These are phyloP conservation scores for Halichoerus grypus DNA, from an alignment of 2,113 vertebrate genomes.

Conservation along the genomic window DNA sequence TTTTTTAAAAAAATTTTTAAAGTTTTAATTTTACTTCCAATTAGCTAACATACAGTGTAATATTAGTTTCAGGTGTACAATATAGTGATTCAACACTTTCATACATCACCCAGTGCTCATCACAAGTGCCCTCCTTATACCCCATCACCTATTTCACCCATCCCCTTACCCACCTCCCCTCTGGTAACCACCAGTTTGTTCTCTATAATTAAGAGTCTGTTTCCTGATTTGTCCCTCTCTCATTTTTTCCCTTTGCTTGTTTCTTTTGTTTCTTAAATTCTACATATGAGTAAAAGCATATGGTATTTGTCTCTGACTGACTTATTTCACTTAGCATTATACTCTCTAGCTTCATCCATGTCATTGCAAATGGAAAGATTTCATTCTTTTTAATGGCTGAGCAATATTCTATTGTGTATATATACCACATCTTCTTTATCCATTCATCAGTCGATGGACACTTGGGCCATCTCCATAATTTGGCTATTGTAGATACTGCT, in stretches of 20 bases:
- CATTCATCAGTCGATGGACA: neutral
- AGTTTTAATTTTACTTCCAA: neutral
- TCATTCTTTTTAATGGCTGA: neutral
- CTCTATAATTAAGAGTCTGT: neutral
- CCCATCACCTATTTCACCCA: neutral
- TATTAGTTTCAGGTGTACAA: neutral
- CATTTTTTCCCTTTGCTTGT: neutral
- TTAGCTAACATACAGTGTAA: neutral
- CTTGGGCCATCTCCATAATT: neutral
- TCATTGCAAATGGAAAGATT: neutral
- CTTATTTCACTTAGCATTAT: neutral
- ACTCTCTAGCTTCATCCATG: neutral
- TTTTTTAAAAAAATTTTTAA: neutral
- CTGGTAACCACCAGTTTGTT: neutral
- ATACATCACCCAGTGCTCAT: neutral
- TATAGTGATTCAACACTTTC: neutral
- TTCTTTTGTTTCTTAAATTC: neutral
- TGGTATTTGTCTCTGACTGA: neutral
- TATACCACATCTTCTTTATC: neutral
- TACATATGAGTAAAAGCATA: neutral
- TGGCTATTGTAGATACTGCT: neutral
- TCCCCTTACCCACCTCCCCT: neutral
- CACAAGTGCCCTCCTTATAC: neutral
- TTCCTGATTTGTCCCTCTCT: neutral
- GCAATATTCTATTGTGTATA: neutral